Conservation (phyloP, 2,888 invertebrate genomes). For the Lordiphosa fenestrarum region DNA sequence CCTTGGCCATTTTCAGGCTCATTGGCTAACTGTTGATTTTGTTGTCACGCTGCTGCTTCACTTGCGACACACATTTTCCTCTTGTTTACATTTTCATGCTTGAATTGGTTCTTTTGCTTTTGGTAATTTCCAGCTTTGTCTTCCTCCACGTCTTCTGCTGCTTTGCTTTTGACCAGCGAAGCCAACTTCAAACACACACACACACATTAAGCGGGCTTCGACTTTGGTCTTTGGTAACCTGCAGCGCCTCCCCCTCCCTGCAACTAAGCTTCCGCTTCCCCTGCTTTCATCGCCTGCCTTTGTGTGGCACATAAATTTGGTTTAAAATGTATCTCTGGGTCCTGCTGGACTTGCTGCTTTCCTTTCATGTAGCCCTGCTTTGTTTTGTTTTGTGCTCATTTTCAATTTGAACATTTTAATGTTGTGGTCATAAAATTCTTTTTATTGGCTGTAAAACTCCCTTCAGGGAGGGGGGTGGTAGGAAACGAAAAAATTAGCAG, state of each 20-base stretch:
- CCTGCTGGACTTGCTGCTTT: slow-evolving; percentile 20
- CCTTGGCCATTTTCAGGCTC: slow-evolving; percentile 57
- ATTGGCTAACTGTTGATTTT: slow-evolving; percentile 74
- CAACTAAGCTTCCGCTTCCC: slow-evolving; percentile 57
- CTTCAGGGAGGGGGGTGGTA: slow-evolving; percentile 7
- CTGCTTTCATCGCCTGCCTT: slow-evolving; percentile 65
- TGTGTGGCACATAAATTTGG: slow-evolving; percentile 69
- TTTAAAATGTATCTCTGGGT: slow-evolving; percentile 64
- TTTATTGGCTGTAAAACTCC: slow-evolving; percentile 69
- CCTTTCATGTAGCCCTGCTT: slow-evolving; percentile 39
- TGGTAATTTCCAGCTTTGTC: slow-evolving; percentile 62
- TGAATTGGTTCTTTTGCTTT: slow-evolving; percentile 60
- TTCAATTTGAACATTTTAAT: slow-evolving; percentile 72
- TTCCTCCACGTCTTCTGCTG: slow-evolving; percentile 9
- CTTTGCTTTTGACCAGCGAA: slow-evolving; percentile 20
- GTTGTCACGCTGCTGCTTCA: slow-evolving; percentile 21
- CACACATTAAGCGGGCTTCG: slow-evolving; percentile 59
- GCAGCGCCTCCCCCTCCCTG: not conserved
- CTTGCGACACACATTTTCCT: slow-evolving; percentile 64
- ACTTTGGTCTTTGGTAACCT: slow-evolving; percentile 45
- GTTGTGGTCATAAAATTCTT: slow-evolving; percentile 74
- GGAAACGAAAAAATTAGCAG: slow-evolving; percentile 54
- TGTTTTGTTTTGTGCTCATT: slow-evolving; percentile 66
- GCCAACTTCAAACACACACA: slow-evolving; percentile 61
- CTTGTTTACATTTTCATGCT: slow-evolving; percentile 71